phyloP scores from a whole-genome alignment of 2,888 invertebrate genomes.

The Parasteatoda lunata region DNA sequence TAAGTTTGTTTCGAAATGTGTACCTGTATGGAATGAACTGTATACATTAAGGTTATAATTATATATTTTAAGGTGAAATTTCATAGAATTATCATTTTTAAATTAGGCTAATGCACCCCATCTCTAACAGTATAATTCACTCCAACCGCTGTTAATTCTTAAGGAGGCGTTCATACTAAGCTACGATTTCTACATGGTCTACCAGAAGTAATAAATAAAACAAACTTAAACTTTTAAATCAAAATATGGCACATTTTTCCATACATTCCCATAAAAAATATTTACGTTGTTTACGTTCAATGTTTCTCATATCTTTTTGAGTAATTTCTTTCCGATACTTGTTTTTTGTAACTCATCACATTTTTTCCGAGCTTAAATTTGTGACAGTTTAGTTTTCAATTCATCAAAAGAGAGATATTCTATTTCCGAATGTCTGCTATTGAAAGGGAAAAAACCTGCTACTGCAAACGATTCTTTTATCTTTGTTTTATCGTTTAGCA shows the following conservation, averaged over 20 bases:
- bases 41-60: no score
- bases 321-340: conserved; percentile 16
- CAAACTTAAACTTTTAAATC: no score
- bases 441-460: background rate
- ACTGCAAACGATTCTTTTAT: conserved; percentile 1
- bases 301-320: conserved; percentile 7
- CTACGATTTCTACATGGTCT: no score
- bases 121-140: no score
- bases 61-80: no score
- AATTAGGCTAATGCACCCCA: no score
- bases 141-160: no score
- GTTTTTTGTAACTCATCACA: conserved; percentile 31
- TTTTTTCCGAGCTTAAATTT: conserved; percentile 45
- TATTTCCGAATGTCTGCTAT: background rate
- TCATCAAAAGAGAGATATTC: conserved; percentile 34
- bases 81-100: no score
- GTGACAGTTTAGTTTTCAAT: conserved; percentile 49
- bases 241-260: background rate
- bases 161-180: no score
- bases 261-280: background rate
- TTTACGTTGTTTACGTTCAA: background rate
- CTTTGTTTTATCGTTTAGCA: conserved; percentile 8
- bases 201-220: no score
- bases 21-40: no score
- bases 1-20: no score